Conservation (phyloP, 1,140 invertebrate genomes). For the Drosophila repleta region DNA sequence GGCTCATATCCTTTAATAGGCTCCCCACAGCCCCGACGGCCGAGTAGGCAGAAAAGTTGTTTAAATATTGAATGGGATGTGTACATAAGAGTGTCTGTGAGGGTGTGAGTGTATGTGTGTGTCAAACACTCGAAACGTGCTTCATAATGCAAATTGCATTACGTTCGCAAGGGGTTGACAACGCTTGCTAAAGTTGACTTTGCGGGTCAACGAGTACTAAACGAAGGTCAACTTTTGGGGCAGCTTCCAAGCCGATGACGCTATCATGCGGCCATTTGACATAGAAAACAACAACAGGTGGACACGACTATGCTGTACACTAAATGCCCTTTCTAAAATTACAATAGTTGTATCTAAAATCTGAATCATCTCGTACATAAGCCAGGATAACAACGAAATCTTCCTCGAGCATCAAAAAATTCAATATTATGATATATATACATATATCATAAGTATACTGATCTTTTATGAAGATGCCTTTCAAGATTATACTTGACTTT, state of each 20-base stretch:
- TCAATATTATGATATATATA: no score
- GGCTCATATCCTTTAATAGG: conserved; percentile 24
- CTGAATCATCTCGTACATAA: no score
- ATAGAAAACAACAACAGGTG: conserved; percentile 1
- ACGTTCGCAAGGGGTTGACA: neutral
- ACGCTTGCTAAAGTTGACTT: neutral
- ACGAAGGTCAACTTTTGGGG: neutral
- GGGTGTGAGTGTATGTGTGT: conserved; percentile 4
- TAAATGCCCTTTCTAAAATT: neutral
- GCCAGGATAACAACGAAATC: no score
- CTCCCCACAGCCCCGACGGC: neutral
- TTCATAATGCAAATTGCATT: conserved; percentile 17
- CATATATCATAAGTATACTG: no score
- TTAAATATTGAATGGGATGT: conserved; percentile 36
- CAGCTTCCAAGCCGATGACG: conserved; percentile 1
- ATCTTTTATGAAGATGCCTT: no score
- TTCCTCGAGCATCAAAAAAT: no score
- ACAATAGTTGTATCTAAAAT: neutral
- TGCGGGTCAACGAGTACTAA: conserved; percentile 1
- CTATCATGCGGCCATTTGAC: neutral
- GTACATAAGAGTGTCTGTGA: neutral
- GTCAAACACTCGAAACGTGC: conserved; percentile 16
- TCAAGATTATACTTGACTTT: no score
- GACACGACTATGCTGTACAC: neutral
- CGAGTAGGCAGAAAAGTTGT: neutral